Evolutionary conservation across 1,140 invertebrate species (phyloP), one percentile per base, ranked within the genome.

Genomic region (Dendroctonus ponderosae): DNA sequence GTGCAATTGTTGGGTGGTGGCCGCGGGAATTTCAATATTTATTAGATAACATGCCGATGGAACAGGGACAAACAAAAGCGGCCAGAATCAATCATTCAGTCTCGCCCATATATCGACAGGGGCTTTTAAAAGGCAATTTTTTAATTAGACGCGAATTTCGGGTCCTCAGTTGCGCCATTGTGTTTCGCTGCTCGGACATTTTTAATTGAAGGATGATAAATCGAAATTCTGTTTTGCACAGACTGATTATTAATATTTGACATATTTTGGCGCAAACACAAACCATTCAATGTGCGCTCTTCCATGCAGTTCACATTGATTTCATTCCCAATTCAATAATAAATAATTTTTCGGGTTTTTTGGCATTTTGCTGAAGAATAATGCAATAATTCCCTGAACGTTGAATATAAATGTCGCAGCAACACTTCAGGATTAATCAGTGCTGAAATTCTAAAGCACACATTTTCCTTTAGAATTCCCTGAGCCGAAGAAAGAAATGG

Each of bases 101-200:
- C 26, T 6, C 37, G 46, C n/a, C 48, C 58, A 61, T 61, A 54
- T 42, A 63, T 53, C 54, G 61, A 63, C 61, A 56, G 54, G 61
- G 61, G 39, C 43, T 63, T 63, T 63, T 43, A 63, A 54, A 43
- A 51, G 39, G n/a, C 12, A 53, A 15, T 63, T 53, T 63, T 63
- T 63, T 63, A 63, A 63, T 63, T 52, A 63, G 38, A 63, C 61
- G 8, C 12, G 41, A 54, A 26, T 53, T 54, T 63, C 7, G 6
- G 39, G 40, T 56, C 51, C 51, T n/a, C 7, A 61, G 39, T 46
- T 63, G 43, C 51, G 51, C 11, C 50, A 53, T 63, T 63, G 61
- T 54, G 15, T 42, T 53, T 63, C 52, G 43, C 7, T 7, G 49
- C 9, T 46, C 14, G 58, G 61, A 63, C 61, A 44, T 42, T 54